Evolutionary conservation across 2,113 vertebrate species (phyloP).

Genomic region (Lontra canadensis): DNA sequence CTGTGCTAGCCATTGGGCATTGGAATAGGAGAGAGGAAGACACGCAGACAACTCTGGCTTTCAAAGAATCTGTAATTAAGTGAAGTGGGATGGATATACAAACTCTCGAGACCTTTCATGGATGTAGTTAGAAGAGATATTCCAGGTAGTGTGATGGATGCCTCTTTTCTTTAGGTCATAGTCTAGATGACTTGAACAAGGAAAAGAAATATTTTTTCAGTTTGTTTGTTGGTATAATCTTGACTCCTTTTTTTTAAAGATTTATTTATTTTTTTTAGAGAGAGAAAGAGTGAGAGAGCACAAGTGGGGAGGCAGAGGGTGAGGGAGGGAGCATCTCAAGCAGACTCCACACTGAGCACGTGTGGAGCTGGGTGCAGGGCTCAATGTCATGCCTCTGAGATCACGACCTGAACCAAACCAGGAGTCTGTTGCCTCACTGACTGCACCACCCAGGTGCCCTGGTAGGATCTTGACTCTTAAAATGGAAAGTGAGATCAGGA

Average conservation of each 20-base stretch:
- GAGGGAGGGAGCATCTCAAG: not conserved
- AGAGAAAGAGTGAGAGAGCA: not conserved
- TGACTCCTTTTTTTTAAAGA: not conserved
- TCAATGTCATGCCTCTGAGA: not conserved
- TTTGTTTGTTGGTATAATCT: not conserved
- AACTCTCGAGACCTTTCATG: not conserved
- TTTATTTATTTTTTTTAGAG: not conserved
- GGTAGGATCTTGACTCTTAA: not conserved
- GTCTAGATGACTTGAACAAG: not conserved
- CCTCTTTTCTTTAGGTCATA: not conserved
- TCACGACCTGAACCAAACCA: not conserved
- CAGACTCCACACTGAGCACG: not conserved
- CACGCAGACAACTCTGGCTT: not conserved
- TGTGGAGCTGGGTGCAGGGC: not conserved
- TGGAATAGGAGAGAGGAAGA: not conserved
- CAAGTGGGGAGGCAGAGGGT: not conserved
- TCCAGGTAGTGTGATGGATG: not conserved
- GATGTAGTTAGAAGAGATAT: not conserved
- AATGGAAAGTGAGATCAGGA: not conserved
- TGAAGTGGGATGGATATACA: not conserved
- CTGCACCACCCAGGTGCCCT: not conserved
- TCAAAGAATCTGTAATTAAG: not conserved
- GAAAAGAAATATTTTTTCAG: not conserved
- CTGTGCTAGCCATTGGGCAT: not conserved
- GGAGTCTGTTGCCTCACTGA: not conserved